phyloP scores from a whole-genome alignment of 2,888 invertebrate species.

The Hemaris fuciformis region DNA sequence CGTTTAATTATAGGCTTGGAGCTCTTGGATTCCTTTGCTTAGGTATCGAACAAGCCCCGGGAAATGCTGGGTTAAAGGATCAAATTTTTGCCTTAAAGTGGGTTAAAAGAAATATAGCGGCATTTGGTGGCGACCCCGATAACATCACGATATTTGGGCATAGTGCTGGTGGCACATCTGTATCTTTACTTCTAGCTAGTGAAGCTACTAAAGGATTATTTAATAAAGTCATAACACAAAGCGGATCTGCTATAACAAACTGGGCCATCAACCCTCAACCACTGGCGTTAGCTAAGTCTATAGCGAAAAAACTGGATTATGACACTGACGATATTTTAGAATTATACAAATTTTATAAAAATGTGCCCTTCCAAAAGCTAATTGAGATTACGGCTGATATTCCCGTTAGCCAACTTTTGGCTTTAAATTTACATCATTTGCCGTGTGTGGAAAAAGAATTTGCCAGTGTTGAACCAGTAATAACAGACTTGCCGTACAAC shows the following conservation, averaged over 20 bases:
- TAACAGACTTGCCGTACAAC: constrained; percentile 65
- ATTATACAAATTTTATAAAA: constrained; percentile 56
- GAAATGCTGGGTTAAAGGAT: constrained; percentile 71
- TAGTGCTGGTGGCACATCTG: constrained; percentile 66
- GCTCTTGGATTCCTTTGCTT: constrained; percentile 68
- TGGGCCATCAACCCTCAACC: constrained; percentile 68
- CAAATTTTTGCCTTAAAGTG: constrained; percentile 69
- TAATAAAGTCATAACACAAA: constrained; percentile 64
- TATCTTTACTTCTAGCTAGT: constrained; percentile 56
- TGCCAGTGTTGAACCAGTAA: constrained; percentile 51
- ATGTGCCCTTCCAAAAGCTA: constrained; percentile 46
- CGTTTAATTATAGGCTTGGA: constrained; percentile 71
- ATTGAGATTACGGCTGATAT: constrained; percentile 46
- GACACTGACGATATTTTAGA: constrained; percentile 55
- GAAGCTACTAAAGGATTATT: constrained; percentile 59
- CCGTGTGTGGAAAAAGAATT: constrained; percentile 65
- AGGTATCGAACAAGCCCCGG: constrained; percentile 67
- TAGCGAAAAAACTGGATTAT: constrained; percentile 58
- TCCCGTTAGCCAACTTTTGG: constrained; percentile 56
- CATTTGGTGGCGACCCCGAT: constrained; percentile 70
- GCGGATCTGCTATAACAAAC: constrained; percentile 60
- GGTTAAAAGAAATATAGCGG: constrained; percentile 68
- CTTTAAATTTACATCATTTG: constrained; percentile 58
- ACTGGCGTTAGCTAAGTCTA: constrained; percentile 53
- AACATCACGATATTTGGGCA: constrained; percentile 70